Evolutionary conservation across 2,113 vertebrate species (phyloP).

Genomic region (Plecotus auritus): DNA sequence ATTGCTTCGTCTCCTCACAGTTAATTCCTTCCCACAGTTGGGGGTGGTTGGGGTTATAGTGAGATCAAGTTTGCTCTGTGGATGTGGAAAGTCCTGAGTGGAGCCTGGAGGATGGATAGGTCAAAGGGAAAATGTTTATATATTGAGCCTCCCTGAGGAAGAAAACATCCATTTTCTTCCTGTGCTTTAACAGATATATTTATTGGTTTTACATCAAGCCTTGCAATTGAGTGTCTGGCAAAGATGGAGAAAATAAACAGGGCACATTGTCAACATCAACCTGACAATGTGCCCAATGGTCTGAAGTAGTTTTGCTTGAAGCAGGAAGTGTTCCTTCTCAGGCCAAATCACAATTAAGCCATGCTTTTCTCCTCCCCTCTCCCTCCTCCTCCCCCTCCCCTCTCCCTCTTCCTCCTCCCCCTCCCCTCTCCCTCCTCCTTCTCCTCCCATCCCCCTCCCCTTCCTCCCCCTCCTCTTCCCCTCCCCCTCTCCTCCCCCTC

Average conservation of each 20-base stretch:
- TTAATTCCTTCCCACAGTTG: neutral
- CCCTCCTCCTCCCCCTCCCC: neutral
- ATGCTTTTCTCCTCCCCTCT: neutral
- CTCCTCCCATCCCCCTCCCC: neutral
- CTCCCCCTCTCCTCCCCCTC: no score
- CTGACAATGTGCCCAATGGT: neutral
- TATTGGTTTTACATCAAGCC: neutral
- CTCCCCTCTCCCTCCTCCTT: no score
- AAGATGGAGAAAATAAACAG: conserved; percentile 10
- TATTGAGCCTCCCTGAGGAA: neutral
- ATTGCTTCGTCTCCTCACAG: neutral
- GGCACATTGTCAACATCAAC: neutral
- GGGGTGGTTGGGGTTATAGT: neutral
- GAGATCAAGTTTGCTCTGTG: neutral
- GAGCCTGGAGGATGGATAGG: neutral
- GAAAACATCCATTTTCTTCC: neutral
- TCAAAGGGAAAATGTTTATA: neutral
- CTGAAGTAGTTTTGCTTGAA: conserved; percentile 31
- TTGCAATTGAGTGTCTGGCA: neutral
- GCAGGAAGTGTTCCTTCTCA: conserved; percentile 16
- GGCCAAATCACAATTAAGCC: conserved; percentile 14
- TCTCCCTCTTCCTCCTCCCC: neutral
- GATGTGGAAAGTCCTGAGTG: neutral
- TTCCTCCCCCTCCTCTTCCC: neutral
- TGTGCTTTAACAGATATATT: neutral